Evolutionary conservation across 2,113 vertebrate species (phyloP), one percentile per base, ranked within the genome.

Genomic region (Ophthalmolycus amberensis): DNA sequence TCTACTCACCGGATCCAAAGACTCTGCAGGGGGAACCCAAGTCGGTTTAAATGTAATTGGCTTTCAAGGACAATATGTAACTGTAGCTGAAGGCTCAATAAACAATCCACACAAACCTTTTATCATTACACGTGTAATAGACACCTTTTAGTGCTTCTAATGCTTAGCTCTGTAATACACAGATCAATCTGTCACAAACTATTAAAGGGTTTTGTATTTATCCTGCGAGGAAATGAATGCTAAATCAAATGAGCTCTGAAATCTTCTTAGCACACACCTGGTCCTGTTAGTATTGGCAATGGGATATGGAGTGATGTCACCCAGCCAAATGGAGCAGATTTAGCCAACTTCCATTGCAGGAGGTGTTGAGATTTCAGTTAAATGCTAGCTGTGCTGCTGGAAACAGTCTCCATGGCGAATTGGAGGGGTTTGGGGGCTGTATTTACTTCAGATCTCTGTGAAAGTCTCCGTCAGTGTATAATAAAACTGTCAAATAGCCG

Each of bases 201-300:
- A 85, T 91, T 90, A 85, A 82, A 85, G 44, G 42, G 75, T 69
- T 78, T 76, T 85, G 42, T 77, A 75, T 82, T 87, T 75, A 84
- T 82, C 56, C 85, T 83, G 70, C 54, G 27, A 59, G 54, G 62
- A 58, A 85, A 83, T 80, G 68, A 60, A 87, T 84, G 85, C 72
- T 85, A 74, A 90, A 84, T 86, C 58, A 88, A 90, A 89, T 80
- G 64, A 84, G 76, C 77, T 84, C 73, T 85, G 80, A 92, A 88
- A 85, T 84, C 71, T 72, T 89, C 83, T 79, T 37, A 77, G 80
- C 75, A 79, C 72, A 82, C 90, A 94, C 88, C 88, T 93, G 91
- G 90, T 71, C 64, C 80, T 90, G 89, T 91, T 91, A 81, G 84
- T 83, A 67, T 85, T 92, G 90, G 91, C 90, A 86, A 15, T 34